phyloP scores from a whole-genome alignment of 2,113 vertebrate species.

The Otis tarda region DNA sequence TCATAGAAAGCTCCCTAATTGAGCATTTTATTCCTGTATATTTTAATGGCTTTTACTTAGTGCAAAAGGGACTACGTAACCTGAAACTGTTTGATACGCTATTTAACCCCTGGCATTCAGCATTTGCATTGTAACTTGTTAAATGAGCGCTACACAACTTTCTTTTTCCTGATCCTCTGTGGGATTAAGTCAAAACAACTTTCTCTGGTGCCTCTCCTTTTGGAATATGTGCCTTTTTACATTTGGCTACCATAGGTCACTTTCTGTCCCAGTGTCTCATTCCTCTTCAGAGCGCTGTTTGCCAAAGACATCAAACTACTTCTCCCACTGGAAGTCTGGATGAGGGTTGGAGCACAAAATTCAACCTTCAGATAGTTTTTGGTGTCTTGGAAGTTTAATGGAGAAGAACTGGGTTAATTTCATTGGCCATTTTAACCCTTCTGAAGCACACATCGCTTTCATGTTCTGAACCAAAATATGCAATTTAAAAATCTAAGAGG shows the following conservation, averaged over 20 bases:
- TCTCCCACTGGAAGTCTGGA: not conserved
- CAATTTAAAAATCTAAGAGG: constrained; percentile 64
- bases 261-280: constrained; percentile 69
- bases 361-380: not conserved
- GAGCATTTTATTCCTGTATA: constrained; percentile 62
- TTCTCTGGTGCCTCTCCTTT: constrained; percentile 73
- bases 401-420: not conserved
- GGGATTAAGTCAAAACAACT: constrained; percentile 72
- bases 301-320: constrained; percentile 71
- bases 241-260: constrained; percentile 66
- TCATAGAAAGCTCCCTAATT: constrained; percentile 53
- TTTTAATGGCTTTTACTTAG: constrained; percentile 71
- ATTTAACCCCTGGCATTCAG: constrained; percentile 63
- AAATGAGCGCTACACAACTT: constrained; percentile 56
- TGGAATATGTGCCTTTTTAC: constrained; percentile 75
- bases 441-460: constrained; percentile 48
- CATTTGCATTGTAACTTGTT: constrained; percentile 58
- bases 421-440: constrained; percentile 42
- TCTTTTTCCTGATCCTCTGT: constrained; percentile 61
- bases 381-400: not conserved
- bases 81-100: constrained; percentile 56
- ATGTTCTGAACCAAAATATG: constrained; percentile 68
- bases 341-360: not conserved
- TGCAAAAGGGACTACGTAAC: constrained; percentile 63
- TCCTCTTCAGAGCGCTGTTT: constrained; percentile 65